Base-by-base conservation (phyloP, 1,140 invertebrate genomes). In the Microplitis mediator region DNA sequence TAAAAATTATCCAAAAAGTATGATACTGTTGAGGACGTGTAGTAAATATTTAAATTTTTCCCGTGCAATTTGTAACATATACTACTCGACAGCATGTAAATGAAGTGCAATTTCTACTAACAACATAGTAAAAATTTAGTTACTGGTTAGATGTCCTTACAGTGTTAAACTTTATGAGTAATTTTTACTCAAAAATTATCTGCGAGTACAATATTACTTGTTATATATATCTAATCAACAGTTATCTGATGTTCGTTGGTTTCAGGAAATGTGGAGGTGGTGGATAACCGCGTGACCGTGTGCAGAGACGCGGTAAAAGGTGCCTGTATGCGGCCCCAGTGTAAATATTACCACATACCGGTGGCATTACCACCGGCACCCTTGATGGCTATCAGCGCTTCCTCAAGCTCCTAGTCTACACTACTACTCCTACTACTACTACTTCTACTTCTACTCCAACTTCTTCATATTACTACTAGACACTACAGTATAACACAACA, bases 271-370 rank as follows among this genome's bases (percentile, higher is more conserved):
- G 94, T 97, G 90, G 95, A 97, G 91, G 94, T 96, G 90, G 92
- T 92, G 89, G 95, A 96, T 88, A 94, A 95, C 86, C 93, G 94
- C 87, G 95, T 97, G 89, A 95, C 95, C 85, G 95, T 97, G 81
- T 97, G 95, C 89, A 94, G 95, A 85, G 95, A 97, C 90, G 94
- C 94, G 86, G 95, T 94, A 82, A 95, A 95, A 86, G 95, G 95
- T 83, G 92, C 94, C 86, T 97, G 95, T 88, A 90, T 92, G 81
- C 93, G 95, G 85, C 92, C 93, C 85, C 91, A 93, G 87, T 97
- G 95, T 93, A 96, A 96, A 93, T 97, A 95, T 91, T 95, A 95
- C 91, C 94, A 95, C 90, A 95, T 95, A 90, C 94, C 94, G 81
- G 91, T 94, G 86, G 90, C 90, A 79, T 89, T 95, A 89, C 93